phyloP scores from a whole-genome alignment of 2,113 vertebrate genomes.

The Zootoca vivipara region DNA sequence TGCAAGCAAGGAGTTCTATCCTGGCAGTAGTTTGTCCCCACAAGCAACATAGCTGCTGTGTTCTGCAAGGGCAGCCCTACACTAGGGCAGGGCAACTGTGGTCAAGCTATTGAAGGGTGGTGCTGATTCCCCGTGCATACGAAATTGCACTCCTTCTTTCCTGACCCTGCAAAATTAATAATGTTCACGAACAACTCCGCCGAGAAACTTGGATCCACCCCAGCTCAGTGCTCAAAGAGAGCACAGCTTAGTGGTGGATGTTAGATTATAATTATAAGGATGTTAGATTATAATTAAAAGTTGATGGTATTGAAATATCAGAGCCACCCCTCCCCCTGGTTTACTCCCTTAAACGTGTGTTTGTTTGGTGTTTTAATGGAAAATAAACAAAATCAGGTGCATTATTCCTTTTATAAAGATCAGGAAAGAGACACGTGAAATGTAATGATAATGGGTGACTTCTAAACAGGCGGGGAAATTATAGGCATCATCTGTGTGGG shows the following conservation, averaged over 20 bases:
- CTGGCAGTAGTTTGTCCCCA: too few relatives aligned
- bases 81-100: too few relatives aligned
- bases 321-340: slow-evolving; percentile 16
- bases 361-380: slow-evolving; percentile 76
- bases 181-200: not conserved
- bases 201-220: not conserved
- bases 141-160: not conserved
- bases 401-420: slow-evolving; percentile 42
- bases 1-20: too few relatives aligned
- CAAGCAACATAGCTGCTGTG: too few relatives aligned
- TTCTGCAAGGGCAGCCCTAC: too few relatives aligned
- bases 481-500: slow-evolving; percentile 81
- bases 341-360: slow-evolving; percentile 63
- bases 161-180: not conserved
- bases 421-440: slow-evolving; percentile 76
- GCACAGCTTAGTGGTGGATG: slow-evolving; percentile 49
- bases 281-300: slow-evolving; percentile 72
- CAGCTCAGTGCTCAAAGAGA: slow-evolving; percentile 43
- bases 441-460: slow-evolving; percentile 83
- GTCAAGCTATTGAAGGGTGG: not conserved
- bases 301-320: slow-evolving; percentile 73
- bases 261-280: slow-evolving; percentile 58
- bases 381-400: slow-evolving; percentile 81
- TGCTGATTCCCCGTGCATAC: not conserved
- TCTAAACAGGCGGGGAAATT: slow-evolving; percentile 84